Conservation (phyloP, 1,140 invertebrate genomes). For the Piezodorus guildinii region DNA sequence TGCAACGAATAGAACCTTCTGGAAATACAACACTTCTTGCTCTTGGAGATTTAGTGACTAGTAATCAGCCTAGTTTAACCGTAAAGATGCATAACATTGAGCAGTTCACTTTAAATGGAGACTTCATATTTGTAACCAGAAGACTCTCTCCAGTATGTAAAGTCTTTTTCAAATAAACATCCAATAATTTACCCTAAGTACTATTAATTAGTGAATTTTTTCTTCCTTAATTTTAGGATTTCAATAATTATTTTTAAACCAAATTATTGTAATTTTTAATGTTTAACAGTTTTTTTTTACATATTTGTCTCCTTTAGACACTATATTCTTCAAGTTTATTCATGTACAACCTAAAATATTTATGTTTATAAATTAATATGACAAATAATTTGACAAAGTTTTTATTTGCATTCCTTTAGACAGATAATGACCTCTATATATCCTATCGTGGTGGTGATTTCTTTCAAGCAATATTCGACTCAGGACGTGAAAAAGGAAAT, state of each 20-base stretch:
- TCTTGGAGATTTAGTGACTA: slow-evolving; percentile 34
- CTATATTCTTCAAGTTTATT: not conserved
- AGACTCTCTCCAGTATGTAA: slow-evolving; percentile 27
- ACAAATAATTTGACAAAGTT: not conserved
- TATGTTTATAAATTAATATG: not conserved
- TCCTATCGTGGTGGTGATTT: slow-evolving; percentile 58
- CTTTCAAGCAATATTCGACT: slow-evolving; percentile 59
- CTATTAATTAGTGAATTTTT: not conserved
- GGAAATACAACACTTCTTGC: slow-evolving; percentile 43
- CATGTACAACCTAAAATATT: not conserved
- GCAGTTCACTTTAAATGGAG: slow-evolving; percentile 69
- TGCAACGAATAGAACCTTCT: slow-evolving; percentile 54
- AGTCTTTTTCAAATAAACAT: not conserved
- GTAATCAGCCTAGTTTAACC: slow-evolving; percentile 22
- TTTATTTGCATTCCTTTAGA: slow-evolving; percentile 37
- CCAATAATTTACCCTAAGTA: not conserved
- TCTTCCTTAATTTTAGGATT: not conserved
- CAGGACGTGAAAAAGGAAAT: slow-evolving; percentile 48
- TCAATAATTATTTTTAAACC: not conserved
- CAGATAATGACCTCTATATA: slow-evolving; percentile 56
- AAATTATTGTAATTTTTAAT: no score
- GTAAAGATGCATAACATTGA: slow-evolving; percentile 47
- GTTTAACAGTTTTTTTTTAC: no score
- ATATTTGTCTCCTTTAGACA: no score
- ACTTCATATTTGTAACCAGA: slow-evolving; percentile 74